These are phyloP conservation scores for Achlya flavicornis DNA, from an alignment of 2,888 invertebrate genomes.

Conservation along the genomic window DNA sequence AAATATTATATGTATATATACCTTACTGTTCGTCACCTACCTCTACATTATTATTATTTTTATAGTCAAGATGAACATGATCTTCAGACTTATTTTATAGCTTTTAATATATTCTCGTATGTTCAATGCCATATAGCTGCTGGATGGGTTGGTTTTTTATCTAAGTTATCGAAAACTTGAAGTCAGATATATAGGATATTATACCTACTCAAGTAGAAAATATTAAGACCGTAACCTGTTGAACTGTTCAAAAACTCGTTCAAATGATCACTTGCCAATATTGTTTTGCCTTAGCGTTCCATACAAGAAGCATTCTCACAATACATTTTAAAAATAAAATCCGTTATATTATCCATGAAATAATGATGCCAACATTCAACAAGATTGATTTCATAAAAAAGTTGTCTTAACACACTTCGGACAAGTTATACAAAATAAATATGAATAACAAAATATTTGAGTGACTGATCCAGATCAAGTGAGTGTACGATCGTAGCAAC, in stretches of 20 bases:
- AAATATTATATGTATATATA: background rate
- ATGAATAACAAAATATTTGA: conserved; percentile 1
- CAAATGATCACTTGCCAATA: background rate
- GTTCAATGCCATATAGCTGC: no score
- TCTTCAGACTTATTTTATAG: no score
- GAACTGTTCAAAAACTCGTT: background rate
- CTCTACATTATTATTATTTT: no score
- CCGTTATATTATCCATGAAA: background rate
- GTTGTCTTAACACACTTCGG: background rate
- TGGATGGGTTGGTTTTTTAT: no score
- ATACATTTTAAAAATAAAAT: background rate
- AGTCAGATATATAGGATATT: no score
- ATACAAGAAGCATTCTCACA: background rate
- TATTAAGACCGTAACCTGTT: background rate
- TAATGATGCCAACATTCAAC: background rate
- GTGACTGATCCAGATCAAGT: conserved; percentile 11
- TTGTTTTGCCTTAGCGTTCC: background rate
- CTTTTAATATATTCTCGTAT: no score
- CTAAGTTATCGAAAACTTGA: no score
- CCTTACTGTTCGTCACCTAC: background rate
- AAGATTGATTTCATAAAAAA: conserved; percentile 11
- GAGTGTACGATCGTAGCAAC: background rate
- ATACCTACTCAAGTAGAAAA: background rate
- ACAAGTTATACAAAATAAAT: background rate
- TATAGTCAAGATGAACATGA: no score